Evolutionary conservation across 2,888 invertebrate species (phyloP).

Genomic region (Gibbula magus): DNA sequence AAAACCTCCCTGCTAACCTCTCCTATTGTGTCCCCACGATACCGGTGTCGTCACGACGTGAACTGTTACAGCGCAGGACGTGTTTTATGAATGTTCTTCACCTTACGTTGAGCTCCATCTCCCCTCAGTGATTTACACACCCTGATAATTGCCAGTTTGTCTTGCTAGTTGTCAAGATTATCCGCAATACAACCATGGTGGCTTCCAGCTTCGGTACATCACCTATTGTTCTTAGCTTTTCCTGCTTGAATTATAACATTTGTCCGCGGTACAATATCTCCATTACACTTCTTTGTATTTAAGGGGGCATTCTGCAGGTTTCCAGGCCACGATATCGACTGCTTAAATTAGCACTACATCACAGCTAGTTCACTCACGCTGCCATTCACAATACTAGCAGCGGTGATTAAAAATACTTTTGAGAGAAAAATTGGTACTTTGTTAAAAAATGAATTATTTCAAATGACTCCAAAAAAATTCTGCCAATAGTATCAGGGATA

Average conservation of each 20-base stretch:
- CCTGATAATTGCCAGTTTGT: background rate
- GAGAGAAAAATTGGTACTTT: no score
- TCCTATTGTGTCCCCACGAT: background rate
- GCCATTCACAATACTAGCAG: no score
- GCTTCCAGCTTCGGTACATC: background rate
- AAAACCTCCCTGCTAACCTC: background rate
- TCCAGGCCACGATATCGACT: no score
- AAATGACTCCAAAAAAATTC: no score
- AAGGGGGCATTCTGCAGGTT: background rate
- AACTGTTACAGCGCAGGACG: constrained; percentile 6
- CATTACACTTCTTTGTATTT: constrained; percentile 7
- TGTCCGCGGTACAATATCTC: background rate
- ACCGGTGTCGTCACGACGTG: background rate
- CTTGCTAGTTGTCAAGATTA: constrained; percentile 6
- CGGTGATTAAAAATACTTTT: no score
- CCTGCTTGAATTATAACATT: constrained; percentile 4
- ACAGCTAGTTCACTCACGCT: no score
- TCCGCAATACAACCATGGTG: background rate
- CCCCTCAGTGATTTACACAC: background rate
- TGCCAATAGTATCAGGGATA: no score
- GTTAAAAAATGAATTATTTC: no score
- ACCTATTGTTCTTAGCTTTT: background rate
- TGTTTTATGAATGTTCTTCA: constrained; percentile 7
- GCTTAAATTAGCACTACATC: no score
- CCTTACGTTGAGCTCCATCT: background rate